Base-by-base conservation (phyloP, 2,888 invertebrate genomes). In the Cryptocephalus primarius region DNA sequence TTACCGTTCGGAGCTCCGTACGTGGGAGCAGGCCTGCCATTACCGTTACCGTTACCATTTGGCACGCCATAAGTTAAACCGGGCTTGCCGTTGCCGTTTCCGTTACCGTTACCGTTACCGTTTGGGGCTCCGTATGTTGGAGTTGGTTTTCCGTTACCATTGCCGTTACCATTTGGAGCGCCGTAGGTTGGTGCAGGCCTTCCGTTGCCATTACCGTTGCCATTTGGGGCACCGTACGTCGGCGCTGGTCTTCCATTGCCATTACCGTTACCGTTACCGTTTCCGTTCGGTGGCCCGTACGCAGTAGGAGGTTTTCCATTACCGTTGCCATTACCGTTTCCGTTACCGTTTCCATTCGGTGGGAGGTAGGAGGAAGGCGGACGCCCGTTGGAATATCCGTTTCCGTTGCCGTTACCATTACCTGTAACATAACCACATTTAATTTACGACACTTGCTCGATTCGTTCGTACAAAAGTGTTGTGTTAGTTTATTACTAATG, bases 121-220 rank as follows among this genome's bases (percentile, higher is more conserved):
- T 38, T 33, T 31, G 54, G 55, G 10, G 54, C 50, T 11, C 64
- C 63, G 40, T 65, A 67, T 43, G 58, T 58, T 38, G 54, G 55
- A 12, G 56, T 55, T 38, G 64, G 66, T 45, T 55, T 56, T 13
- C 56, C 57, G 32, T 60, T 58, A 13, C 52, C 49, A 45, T 52
- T 52, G 4, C 48, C 45, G 42, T 47, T 47, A 31, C 47, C 44
- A 22, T 47, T 49, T 12, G 53, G 47, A 39, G 55, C 46, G 40
- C 55, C 56, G 32, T 57, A 56, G 8, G 43, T 48, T 42, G 51
- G 36, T 13, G 48, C 33, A 32, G 52, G 48, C 33, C 42, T 45
- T 13, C 47, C 48, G 44, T 51, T 49, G 32, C 61, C 57, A 41
- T 39, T 47, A 8, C 47, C 49, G 32, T 45, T 48, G n/a, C 48